Percentiles rank a stretch among this genome's conserved stretches.
Conservation (phyloP, 2,113 vertebrate species). For the Hemichromis elongatus region DNA sequence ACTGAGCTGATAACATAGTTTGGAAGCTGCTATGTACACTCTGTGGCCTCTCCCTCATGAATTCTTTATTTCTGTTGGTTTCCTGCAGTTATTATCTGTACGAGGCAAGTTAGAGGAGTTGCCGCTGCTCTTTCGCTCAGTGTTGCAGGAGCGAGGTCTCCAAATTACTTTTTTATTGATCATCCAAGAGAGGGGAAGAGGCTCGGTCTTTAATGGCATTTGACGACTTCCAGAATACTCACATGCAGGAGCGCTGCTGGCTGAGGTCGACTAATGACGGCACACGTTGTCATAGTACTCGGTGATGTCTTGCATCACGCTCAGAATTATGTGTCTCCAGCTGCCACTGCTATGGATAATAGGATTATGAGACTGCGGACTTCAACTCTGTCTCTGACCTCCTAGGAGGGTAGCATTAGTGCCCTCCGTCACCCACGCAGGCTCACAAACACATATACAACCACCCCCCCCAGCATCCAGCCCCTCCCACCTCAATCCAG, state of each 20-base stretch:
- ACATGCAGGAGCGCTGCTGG: background rate
- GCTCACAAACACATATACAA: background rate
- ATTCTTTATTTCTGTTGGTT: constrained; percentile 61
- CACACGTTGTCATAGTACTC: background rate
- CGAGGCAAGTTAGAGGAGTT: constrained; percentile 1
- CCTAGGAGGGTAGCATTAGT: constrained; percentile 19
- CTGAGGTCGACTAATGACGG: background rate
- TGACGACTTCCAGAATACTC: background rate
- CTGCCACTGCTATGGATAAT: constrained; percentile 44
- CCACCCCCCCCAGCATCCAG: background rate
- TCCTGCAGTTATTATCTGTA: constrained; percentile 42
- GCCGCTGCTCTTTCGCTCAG: constrained; percentile 4
- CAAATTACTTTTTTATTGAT: constrained; percentile 65
- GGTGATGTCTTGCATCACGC: background rate
- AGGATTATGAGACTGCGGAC: constrained; percentile 51
- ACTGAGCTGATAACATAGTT: constrained; percentile 15
- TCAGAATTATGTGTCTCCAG: constrained; percentile 19
- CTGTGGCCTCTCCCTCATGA: constrained; percentile 44
- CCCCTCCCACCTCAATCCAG: constrained; percentile 9
- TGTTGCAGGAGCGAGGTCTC: background rate
- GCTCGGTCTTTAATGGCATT: constrained; percentile 24
- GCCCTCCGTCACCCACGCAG: background rate
- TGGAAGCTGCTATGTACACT: background rate
- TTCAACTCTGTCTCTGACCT: constrained; percentile 28
- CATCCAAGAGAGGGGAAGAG: background rate